These are phyloP conservation scores for Drosophila nasuta DNA, from an alignment of 1,140 invertebrate genomes.

Conservation along the genomic window DNA sequence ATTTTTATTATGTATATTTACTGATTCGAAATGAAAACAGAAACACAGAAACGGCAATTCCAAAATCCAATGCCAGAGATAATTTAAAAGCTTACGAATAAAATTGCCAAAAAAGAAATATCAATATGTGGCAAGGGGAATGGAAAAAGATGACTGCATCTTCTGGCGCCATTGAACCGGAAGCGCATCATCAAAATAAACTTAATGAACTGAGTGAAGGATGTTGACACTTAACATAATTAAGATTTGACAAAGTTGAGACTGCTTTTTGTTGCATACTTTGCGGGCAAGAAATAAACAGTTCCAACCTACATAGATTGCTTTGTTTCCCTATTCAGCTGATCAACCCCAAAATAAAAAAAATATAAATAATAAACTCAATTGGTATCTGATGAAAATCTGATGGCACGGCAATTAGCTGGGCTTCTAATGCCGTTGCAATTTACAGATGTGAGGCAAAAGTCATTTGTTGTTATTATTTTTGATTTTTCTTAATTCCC, in stretches of 20 bases:
- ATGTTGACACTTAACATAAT: neutral
- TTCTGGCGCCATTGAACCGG: slow-evolving; percentile 37
- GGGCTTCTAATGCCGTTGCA: neutral
- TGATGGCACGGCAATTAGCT: neutral
- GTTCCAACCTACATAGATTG: too few species aligned
- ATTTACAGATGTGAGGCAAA: neutral
- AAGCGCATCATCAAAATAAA: slow-evolving; percentile 18
- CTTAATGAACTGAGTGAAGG: neutral
- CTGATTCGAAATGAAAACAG: slow-evolving; percentile 70
- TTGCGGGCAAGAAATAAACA: slow-evolving; percentile 18
- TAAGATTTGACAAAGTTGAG: neutral
- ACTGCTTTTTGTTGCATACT: slow-evolving; percentile 41
- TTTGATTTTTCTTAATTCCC: slow-evolving; percentile 54
- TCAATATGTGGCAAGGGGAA: slow-evolving; percentile 27
- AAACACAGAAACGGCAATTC: slow-evolving; percentile 56
- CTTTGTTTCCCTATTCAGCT: neutral
- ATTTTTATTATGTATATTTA: slow-evolving; percentile 69
- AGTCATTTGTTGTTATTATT: slow-evolving; percentile 26
- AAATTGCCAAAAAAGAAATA: slow-evolving; percentile 45
- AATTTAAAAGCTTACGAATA: slow-evolving; percentile 58
- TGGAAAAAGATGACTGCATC: slow-evolving; percentile 7
- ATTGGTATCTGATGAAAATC: slow-evolving; percentile 1
- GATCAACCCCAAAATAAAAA: neutral
- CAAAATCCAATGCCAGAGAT: slow-evolving; percentile 48
- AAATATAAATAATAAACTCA: neutral